A percentile compares a stretch with the other conserved stretches of the same genome.
phyloP scores from a whole-genome alignment of 2,113 vertebrate genomes.

The Cisticola juncidis region DNA sequence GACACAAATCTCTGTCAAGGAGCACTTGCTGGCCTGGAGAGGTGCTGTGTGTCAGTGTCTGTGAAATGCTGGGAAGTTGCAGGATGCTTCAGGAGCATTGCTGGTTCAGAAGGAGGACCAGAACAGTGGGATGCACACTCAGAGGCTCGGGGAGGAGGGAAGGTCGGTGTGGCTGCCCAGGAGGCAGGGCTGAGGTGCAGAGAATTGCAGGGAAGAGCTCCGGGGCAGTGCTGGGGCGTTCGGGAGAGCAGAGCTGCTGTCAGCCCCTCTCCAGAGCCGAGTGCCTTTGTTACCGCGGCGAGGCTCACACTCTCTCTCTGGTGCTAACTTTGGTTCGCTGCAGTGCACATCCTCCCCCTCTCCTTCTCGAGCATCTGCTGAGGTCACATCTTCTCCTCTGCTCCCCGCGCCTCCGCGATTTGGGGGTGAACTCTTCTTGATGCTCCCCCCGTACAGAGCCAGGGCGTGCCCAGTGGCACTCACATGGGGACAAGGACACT shows the following conservation, averaged over 20 bases:
- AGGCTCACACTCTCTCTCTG: not conserved
- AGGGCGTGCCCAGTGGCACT: accelerated
- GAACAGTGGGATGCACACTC: not conserved
- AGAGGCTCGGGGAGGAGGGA: not conserved
- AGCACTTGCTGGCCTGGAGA: not conserved
- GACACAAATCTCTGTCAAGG: slow-evolving; percentile 13
- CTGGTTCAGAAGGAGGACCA: not conserved
- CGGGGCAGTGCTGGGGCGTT: not conserved
- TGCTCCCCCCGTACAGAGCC: accelerated
- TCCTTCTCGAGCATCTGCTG: not conserved
- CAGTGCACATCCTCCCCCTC: not conserved
- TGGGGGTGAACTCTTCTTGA: accelerated
- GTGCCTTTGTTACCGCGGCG: not conserved
- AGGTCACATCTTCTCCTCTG: not conserved
- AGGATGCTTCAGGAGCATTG: not conserved
- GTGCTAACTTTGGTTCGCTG: not conserved
- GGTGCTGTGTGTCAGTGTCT: accelerated
- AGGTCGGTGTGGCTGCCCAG: not conserved
- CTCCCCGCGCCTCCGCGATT: not conserved
- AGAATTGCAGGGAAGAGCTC: not conserved
- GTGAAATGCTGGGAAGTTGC: not conserved
- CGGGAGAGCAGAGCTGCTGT: not conserved
- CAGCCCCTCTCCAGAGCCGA: not conserved
- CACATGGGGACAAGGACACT: not conserved
- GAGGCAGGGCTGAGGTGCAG: not conserved